These are phyloP conservation scores for Aegotheles bennettii DNA, from an alignment of 2,113 vertebrate genomes.

Conservation along the genomic window DNA sequence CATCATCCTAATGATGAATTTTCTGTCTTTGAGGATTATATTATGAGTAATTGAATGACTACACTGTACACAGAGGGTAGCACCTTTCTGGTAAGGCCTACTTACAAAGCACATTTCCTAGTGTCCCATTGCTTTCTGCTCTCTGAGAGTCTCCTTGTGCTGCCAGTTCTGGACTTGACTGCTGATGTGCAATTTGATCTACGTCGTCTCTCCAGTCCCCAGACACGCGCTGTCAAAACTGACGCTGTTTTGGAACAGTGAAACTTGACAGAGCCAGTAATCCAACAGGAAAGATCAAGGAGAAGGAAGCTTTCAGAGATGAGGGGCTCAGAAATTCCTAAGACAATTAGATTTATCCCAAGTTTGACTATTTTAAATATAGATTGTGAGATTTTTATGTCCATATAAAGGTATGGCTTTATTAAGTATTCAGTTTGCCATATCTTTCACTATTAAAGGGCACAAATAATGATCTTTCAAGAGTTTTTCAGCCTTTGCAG, in stretches of 20 bases:
- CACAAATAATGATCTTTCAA: not conserved
- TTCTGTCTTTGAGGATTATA: not conserved
- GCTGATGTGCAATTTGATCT: not conserved
- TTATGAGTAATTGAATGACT: not conserved
- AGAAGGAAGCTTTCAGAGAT: not conserved
- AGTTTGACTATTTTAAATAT: not conserved
- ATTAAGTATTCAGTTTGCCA: not conserved
- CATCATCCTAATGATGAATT: rapidly evolving
- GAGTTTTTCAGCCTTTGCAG: not conserved
- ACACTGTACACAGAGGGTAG: not conserved
- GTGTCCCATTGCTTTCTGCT: not conserved
- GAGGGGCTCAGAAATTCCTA: not conserved
- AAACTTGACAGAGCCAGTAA: not conserved
- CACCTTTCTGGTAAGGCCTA: not conserved
- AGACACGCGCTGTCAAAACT: not conserved
- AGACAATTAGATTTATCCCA: not conserved
- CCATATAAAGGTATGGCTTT: not conserved
- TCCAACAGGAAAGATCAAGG: not conserved
- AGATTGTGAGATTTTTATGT: not conserved
- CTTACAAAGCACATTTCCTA: not conserved
- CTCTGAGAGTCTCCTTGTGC: not conserved
- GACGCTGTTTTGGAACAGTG: not conserved
- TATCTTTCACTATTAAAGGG: not conserved
- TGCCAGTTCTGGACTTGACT: not conserved
- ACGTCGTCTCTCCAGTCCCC: rapidly evolving